phyloP scores from a whole-genome alignment of 37 sponge, comb jelly and placozoan species.

The Cladorhizidae sp. region DNA sequence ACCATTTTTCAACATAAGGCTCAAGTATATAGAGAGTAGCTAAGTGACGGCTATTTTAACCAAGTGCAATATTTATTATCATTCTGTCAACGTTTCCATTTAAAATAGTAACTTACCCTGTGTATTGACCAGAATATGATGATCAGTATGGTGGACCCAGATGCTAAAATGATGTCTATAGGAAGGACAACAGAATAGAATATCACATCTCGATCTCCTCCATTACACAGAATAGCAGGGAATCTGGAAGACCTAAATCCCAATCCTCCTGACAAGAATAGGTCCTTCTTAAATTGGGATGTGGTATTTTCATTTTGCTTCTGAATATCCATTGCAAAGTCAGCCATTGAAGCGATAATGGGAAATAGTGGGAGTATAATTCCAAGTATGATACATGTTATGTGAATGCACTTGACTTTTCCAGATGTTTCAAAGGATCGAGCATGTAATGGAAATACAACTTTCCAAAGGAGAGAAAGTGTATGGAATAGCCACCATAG shows the following conservation, averaged over 20 bases:
- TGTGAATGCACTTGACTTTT: constrained; percentile 32
- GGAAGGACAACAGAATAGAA: constrained; percentile 36
- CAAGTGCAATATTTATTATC: too few species aligned
- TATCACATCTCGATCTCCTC: background rate
- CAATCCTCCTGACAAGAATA: background rate
- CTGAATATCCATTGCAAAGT: background rate
- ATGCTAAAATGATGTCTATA: constrained; percentile 9
- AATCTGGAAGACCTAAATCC: constrained; percentile 8
- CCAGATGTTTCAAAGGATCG: background rate
- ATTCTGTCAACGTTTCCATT: too few species aligned
- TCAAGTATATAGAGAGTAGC: too few species aligned
- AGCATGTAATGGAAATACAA: constrained; percentile 12
- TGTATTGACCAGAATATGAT: constrained; percentile 16
- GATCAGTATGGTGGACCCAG: constrained; percentile 28
- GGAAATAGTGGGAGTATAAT: constrained; percentile 27
- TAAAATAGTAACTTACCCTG: constrained; percentile 23
- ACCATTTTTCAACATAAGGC: too few species aligned
- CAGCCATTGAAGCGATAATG: constrained; percentile 3
- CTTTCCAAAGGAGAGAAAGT: constrained; percentile 9
- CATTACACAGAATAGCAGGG: constrained; percentile 25
- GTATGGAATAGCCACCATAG: constrained; percentile 46
- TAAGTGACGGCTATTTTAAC: too few species aligned
- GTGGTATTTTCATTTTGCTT: background rate
- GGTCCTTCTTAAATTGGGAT: background rate
- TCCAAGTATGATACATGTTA: constrained; percentile 4